Percentiles rank a stretch among this genome's conserved stretches.
Evolutionary conservation across 2,113 vertebrate species (phyloP).

Genomic region (Thalassoma bifasciatum): DNA sequence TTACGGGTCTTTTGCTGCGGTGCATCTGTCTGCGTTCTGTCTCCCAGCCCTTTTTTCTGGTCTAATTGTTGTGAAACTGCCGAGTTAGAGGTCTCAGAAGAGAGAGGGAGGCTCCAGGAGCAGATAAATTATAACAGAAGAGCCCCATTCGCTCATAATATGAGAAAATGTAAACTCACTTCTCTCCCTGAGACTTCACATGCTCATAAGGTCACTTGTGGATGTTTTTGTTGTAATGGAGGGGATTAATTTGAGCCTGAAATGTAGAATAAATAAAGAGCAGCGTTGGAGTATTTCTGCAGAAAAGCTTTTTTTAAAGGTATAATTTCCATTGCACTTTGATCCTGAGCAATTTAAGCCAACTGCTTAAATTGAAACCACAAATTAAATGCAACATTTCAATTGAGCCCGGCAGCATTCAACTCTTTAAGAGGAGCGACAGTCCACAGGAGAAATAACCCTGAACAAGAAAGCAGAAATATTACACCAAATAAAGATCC

Average conservation of each 20-base stretch:
- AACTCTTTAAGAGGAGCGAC: no score
- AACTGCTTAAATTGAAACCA: no score
- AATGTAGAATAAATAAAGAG: background rate
- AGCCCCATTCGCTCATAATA: background rate
- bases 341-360: no score
- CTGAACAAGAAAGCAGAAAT: no score
- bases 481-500: no score
- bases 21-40: constrained; percentile 9
- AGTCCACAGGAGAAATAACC: no score
- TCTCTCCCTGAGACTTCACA: background rate
- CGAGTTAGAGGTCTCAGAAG: constrained; percentile 26
- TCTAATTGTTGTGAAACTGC: constrained; percentile 49
- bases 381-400: no score
- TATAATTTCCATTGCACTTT: no score
- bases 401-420: no score
- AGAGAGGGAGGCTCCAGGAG: constrained; percentile 15
- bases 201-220: background rate
- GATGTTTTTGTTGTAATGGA: background rate
- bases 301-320: no score
- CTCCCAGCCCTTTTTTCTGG: constrained; percentile 22
- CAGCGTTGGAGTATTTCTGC: no score
- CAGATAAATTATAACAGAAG: background rate
- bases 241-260: background rate
- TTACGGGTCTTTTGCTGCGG: constrained; percentile 20
- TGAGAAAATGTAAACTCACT: background rate